Conservation (phyloP, 2,888 invertebrate genomes). For the Orthosia cruda region DNA sequence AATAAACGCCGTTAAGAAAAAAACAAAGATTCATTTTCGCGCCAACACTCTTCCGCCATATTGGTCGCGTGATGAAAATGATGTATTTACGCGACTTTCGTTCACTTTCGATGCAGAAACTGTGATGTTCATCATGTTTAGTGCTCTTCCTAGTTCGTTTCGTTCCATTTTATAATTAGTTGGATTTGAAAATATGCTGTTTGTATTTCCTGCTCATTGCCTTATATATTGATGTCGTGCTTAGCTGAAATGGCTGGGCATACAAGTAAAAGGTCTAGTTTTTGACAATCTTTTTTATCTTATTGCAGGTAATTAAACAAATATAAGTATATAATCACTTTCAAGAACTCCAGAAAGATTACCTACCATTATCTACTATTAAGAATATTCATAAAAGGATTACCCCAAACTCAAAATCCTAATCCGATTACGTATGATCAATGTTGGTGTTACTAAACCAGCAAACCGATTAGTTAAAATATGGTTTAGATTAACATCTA, state of each 20-base stretch:
- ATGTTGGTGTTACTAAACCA: slow-evolving; percentile 51
- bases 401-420: background rate
- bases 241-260: slow-evolving; percentile 21
- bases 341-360: slow-evolving; percentile 5
- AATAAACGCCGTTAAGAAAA: slow-evolving; percentile 81
- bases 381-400: background rate
- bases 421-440: slow-evolving; percentile 22
- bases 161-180: slow-evolving; percentile 57
- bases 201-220: slow-evolving; percentile 55
- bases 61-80: slow-evolving; percentile 90
- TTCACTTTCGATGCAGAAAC: slow-evolving; percentile 89
- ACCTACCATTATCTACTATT: background rate
- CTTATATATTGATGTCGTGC: slow-evolving; percentile 15
- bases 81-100: slow-evolving; percentile 89
- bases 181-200: slow-evolving; percentile 50
- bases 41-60: slow-evolving; percentile 88
- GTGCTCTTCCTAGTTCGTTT: slow-evolving; percentile 77
- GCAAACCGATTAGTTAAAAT: slow-evolving; percentile 49
- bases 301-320: background rate
- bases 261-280: background rate
- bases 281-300: background rate
- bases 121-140: slow-evolving; percentile 76
- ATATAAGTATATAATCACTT: background rate
- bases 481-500: slow-evolving; percentile 72
- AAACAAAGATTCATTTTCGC: slow-evolving; percentile 90